Conservation (phyloP, 2,113 vertebrate genomes). For the Tetrax tetrax region DNA sequence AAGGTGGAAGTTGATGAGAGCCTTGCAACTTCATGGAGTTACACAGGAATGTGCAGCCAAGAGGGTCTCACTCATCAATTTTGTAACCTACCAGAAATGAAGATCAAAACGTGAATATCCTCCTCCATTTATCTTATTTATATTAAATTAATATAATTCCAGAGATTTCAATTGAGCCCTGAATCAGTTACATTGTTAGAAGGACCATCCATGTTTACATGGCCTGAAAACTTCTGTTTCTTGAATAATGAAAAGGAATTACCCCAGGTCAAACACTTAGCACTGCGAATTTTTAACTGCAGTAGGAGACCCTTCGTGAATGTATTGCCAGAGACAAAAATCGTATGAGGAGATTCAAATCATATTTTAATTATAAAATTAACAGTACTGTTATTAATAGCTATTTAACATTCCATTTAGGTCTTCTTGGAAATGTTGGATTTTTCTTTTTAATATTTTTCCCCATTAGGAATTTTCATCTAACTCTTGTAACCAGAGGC, state of each 20-base stretch:
- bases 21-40: not conserved
- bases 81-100: not conserved
- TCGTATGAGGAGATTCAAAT: not conserved
- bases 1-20: accelerated
- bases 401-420: not conserved
- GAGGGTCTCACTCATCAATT: not conserved
- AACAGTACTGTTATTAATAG: not conserved
- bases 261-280: not conserved
- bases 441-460: not conserved
- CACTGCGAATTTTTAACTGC: not conserved
- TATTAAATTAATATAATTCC: not conserved
- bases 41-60: not conserved
- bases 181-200: not conserved
- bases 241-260: not conserved
- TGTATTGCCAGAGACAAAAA: not conserved
- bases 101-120: not conserved
- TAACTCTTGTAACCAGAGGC: not conserved
- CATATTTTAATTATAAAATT: not conserved
- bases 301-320: not conserved
- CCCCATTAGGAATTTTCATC: not conserved
- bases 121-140: not conserved
- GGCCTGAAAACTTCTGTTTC: not conserved
- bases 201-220: not conserved
- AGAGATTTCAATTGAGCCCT: not conserved
- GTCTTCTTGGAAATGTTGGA: not conserved